Evolutionary conservation across 1,140 invertebrate species (phyloP).

Genomic region (Zaprionus ornatus): DNA sequence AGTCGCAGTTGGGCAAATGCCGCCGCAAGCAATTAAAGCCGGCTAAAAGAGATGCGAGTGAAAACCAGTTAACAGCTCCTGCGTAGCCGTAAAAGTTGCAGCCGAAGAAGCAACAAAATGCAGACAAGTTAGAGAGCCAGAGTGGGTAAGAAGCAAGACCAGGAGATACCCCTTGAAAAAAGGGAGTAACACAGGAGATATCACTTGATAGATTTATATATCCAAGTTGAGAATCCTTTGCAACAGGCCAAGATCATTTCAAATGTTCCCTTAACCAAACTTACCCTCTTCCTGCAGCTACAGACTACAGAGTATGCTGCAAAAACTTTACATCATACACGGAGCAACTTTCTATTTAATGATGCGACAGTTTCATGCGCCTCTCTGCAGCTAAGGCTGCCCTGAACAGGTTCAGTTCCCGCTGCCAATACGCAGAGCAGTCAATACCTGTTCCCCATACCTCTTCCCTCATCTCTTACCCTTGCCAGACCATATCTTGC

Average conservation of each 20-base stretch:
- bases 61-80: slow-evolving; percentile 63
- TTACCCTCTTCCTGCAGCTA: too few relatives aligned
- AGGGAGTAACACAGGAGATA: neutral
- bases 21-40: slow-evolving; percentile 59
- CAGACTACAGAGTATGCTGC: slow-evolving; percentile 20
- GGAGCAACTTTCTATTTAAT: slow-evolving; percentile 68
- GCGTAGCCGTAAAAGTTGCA: slow-evolving; percentile 48
- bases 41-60: slow-evolving; percentile 41
- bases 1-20: slow-evolving; percentile 28
- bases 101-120: slow-evolving; percentile 11
- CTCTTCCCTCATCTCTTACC: neutral
- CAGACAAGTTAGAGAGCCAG: slow-evolving; percentile 43
- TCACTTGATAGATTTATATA: neutral
- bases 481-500: slow-evolving; percentile 6
- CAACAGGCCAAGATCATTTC: neutral
- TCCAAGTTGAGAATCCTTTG: neutral
- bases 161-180: neutral
- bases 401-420: slow-evolving; percentile 31
- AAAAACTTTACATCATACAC: slow-evolving; percentile 64
- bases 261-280: neutral
- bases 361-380: slow-evolving; percentile 29
- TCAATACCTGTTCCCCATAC: neutral
- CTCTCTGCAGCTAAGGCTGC: neutral
- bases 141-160: neutral
- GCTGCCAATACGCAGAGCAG: neutral